Evolutionary conservation across 2,113 vertebrate genomes (phyloP), one percentile per base, ranked within the genome.

Genomic region (Tor tambroides): DNA sequence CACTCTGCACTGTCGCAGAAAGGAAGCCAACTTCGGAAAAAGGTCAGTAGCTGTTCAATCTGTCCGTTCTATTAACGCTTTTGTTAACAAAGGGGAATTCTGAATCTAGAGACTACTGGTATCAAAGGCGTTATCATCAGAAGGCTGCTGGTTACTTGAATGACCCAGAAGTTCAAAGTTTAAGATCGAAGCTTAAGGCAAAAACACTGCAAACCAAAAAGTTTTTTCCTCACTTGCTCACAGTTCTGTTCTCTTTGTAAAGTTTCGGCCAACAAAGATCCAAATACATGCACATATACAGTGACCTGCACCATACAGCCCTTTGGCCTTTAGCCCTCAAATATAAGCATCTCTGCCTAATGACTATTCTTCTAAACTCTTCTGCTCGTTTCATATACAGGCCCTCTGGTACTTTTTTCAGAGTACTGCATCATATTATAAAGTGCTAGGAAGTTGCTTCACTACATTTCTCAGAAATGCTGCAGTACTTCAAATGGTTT

Each of bases 1-100:
- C 5, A 96, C 96, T 23, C 95, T 99, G 11, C 91, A 96, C 72
- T 98, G 98, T 86, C 96, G 94, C 85, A 95, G 94, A 91, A 98
- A 93, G 91, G 87, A 95, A 12, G 89, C 92, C 69, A 91, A 90
- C 88, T 92, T 92, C 0, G 93, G 88, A 4, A 93, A 91, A 93
- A 95, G 96, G 97, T 98, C 90, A 4, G 91, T 91, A 82, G 0
- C 38, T n/a, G 10, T 32, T 35, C 38, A 28, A 46, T 46, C 43
- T 46, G 43, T 46, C 43, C 11, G 3, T 46, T 46, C 43, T 46
- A 30, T 61, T n/a, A 67, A 19, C 15, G 4, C 6, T 67, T 32
- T 43, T 67, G 30, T 26, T 69, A 83, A 51, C 41, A 14, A 1
- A n/a, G 49, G 17, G 54, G 76, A 30, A 79, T 54, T 79, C 51